Evolutionary conservation across 2,888 invertebrate genomes (phyloP), one percentile per base, ranked within the genome.

Genomic region (Odontocolon sp.): DNA sequence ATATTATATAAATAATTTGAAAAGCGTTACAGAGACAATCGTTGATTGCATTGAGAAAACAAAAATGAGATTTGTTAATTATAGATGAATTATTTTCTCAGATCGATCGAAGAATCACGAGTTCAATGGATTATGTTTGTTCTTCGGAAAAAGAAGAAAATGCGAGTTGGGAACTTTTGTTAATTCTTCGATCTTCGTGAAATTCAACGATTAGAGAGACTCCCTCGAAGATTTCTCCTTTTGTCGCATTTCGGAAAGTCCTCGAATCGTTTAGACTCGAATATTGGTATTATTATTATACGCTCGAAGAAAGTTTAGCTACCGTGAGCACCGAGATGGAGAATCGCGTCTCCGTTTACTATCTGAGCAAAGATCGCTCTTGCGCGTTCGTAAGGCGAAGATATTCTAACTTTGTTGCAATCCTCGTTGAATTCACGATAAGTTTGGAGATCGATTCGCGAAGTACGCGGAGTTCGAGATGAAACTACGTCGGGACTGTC

Each of bases 341-440:
- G 50, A 5, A 79, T 28, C 14, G 85, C 42, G 2, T 86, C 85
- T 5, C 87, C 85, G n/a, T 83, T 87, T 26, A 89, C 68, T 40
- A 89, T 82, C 42, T 84, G 84, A 2, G 85, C 82, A 73, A 90
- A 90, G n/a, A 89, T 82, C 2, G 85, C 85, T n/a, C 88, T 84
- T 2, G 88, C 89, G 2, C 87, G 79, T 4, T 85, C 83, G 21
- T 82, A 70, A 0, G 87, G 81, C 2, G 85, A 81, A 8, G 59
- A 52, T 1, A 50, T 26, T 14, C 50, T 8, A 31, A 69, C 69
- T 45, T 59, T 67, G n/a, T 59, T 66, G 52, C 18, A n/a, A 16
- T 64, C 67, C 1, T 56, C 36, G 40, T 57, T 52, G 31, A 9
- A 5, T 45, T 77, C 66, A 50, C 42, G 54, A 36, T 11, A 33